These are phyloP conservation scores for Parnassius glacialis DNA, from an alignment of 2,888 invertebrate genomes.

Conservation along the genomic window DNA sequence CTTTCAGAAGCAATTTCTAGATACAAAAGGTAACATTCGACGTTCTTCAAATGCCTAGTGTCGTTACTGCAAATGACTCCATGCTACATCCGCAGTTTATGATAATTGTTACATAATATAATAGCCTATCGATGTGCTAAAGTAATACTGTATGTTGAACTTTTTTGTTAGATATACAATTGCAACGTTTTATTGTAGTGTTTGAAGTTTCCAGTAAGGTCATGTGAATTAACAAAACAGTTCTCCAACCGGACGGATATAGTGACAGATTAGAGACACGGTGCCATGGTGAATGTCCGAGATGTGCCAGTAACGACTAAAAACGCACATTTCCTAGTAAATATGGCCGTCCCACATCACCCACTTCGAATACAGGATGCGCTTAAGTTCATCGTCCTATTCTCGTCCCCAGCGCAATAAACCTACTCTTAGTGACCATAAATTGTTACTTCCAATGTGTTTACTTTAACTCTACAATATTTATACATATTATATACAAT, in stretches of 20 bases:
- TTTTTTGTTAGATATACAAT: constrained; percentile 32
- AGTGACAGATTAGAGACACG: constrained; percentile 39
- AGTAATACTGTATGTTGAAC: constrained; percentile 35
- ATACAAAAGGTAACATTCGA: not conserved
- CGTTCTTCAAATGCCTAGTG: constrained; percentile 6
- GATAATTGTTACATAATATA: constrained; percentile 7
- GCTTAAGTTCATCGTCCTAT: constrained; percentile 58
- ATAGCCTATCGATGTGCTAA: too few species aligned
- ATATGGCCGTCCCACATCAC: constrained; percentile 66
- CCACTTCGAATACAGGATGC: constrained; percentile 71
- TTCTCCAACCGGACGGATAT: constrained; percentile 7
- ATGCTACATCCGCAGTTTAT: constrained; percentile 10
- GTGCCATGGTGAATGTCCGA: constrained; percentile 33
- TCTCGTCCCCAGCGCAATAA: constrained; percentile 52
- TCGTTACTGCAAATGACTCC: not conserved
- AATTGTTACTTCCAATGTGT: constrained; percentile 59
- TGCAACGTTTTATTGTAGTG: constrained; percentile 22
- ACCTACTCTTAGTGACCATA: constrained; percentile 60
- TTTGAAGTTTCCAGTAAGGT: not conserved
- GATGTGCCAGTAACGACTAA: constrained; percentile 68
- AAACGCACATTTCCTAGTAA: constrained; percentile 75
- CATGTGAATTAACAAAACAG: too few species aligned
- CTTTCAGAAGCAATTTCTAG: too few species aligned
- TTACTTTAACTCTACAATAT: constrained; percentile 25
- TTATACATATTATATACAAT: too few species aligned